Conservation (phyloP, 2,113 vertebrate species). For the Ceyx margarethae region DNA sequence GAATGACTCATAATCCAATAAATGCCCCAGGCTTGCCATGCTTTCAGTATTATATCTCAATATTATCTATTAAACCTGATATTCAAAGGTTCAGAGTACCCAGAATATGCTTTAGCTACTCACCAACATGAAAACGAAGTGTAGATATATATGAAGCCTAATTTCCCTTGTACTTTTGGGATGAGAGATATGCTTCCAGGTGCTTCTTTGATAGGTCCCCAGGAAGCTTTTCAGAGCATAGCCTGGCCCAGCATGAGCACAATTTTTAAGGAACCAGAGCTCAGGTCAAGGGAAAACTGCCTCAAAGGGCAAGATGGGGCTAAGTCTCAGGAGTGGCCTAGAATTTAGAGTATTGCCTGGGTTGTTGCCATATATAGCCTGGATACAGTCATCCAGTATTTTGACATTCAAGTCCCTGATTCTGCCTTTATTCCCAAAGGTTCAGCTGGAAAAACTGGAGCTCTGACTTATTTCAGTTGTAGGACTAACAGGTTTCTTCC, state of each 20-base stretch:
- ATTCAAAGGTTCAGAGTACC: background rate
- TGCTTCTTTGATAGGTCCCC: background rate
- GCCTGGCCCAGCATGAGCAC: background rate
- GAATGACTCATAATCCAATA: constrained; percentile 33
- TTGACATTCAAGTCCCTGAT: background rate
- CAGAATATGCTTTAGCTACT: background rate
- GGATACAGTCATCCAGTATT: background rate
- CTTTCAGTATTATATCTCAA: background rate
- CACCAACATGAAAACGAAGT: background rate
- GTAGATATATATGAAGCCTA: background rate
- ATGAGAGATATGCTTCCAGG: background rate
- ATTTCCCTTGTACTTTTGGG: background rate
- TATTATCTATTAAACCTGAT: background rate
- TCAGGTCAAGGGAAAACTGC: background rate
- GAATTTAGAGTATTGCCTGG: background rate
- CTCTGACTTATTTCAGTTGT: background rate
- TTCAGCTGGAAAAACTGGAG: background rate
- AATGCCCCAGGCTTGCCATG: background rate
- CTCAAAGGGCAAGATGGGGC: background rate
- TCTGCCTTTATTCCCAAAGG: background rate
- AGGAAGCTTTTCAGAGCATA: background rate
- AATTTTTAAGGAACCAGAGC: background rate
- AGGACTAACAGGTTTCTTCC: background rate
- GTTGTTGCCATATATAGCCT: constrained; percentile 51
- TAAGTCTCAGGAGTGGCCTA: background rate